These are phyloP conservation scores for Lucifuga dentata DNA, from an alignment of 2,113 vertebrate species.

Conservation along the genomic window DNA sequence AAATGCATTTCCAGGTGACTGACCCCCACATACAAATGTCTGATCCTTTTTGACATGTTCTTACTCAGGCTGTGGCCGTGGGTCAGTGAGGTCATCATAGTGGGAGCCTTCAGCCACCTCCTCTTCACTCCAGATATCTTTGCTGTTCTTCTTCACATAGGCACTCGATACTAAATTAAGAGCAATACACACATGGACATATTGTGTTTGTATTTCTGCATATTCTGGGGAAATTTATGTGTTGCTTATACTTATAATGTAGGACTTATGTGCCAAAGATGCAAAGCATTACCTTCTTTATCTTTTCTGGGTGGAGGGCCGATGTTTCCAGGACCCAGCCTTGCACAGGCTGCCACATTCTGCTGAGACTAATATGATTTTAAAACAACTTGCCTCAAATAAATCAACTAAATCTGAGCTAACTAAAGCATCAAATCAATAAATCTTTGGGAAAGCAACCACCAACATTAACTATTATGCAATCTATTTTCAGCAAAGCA, in stretches of 20 bases:
- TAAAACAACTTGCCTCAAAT: neutral
- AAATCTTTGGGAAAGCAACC: too few relatives aligned
- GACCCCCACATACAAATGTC: neutral
- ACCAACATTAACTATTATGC: too few relatives aligned
- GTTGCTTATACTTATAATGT: too few relatives aligned
- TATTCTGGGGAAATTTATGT: neutral
- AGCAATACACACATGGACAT: neutral
- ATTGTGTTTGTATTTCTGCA: neutral
- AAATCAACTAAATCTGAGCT: too few relatives aligned
- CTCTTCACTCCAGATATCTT: slow-evolving; percentile 89
- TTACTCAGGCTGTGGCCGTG: slow-evolving; percentile 92
- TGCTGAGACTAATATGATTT: slow-evolving; percentile 27
- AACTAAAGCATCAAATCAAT: too few relatives aligned
- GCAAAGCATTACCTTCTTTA: slow-evolving; percentile 67
- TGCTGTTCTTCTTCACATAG: slow-evolving; percentile 69
- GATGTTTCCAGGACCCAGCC: slow-evolving; percentile 84
- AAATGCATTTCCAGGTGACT: neutral
- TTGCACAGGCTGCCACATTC: slow-evolving; percentile 39
- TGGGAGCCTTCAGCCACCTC: slow-evolving; percentile 88
- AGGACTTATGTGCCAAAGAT: neutral
- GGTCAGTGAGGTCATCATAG: slow-evolving; percentile 87
- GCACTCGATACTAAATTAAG: slow-evolving; percentile 43
- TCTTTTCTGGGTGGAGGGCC: slow-evolving; percentile 62
- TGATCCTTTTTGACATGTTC: slow-evolving; percentile 37
- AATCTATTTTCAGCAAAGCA: too few relatives aligned